phyloP scores from a whole-genome alignment of 2,888 invertebrate genomes.

The Oscheius onirici region DNA sequence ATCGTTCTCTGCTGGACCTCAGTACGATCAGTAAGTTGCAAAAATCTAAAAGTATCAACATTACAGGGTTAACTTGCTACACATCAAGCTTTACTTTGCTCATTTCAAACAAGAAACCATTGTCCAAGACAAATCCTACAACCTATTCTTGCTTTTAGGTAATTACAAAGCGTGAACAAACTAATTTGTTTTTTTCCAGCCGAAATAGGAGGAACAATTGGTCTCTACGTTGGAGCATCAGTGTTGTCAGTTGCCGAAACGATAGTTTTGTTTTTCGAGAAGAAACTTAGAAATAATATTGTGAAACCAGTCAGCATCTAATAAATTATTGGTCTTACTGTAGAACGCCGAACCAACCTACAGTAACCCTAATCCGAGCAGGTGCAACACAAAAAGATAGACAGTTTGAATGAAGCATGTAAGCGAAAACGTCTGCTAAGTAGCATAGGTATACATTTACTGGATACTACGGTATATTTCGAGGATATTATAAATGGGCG shows the following conservation, averaged over 20 bases:
- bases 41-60: background rate
- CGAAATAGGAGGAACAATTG: constrained; percentile 68
- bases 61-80: constrained; percentile 63
- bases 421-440: background rate
- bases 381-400: background rate
- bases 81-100: constrained; percentile 64
- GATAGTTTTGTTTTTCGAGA: constrained; percentile 62
- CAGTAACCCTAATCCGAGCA: constrained; percentile 27
- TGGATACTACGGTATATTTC: background rate
- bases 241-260: constrained; percentile 61
- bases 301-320: constrained; percentile 37
- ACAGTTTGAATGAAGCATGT: too few relatives aligned
- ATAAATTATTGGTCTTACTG: background rate
- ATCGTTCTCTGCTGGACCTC: constrained; percentile 61
- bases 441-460: background rate
- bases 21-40: constrained; percentile 59
- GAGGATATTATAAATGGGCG: constrained; percentile 1
- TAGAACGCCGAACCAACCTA: background rate
- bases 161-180: background rate
- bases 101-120: constrained; percentile 67
- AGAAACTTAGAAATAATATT: constrained; percentile 47
- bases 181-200: constrained; percentile 40
- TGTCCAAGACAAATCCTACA: constrained; percentile 62
- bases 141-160: constrained; percentile 62
- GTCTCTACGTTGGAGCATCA: constrained; percentile 64